Evolutionary conservation across 2,888 invertebrate genomes (phyloP).

Genomic region (Drosophila infuscata): DNA sequence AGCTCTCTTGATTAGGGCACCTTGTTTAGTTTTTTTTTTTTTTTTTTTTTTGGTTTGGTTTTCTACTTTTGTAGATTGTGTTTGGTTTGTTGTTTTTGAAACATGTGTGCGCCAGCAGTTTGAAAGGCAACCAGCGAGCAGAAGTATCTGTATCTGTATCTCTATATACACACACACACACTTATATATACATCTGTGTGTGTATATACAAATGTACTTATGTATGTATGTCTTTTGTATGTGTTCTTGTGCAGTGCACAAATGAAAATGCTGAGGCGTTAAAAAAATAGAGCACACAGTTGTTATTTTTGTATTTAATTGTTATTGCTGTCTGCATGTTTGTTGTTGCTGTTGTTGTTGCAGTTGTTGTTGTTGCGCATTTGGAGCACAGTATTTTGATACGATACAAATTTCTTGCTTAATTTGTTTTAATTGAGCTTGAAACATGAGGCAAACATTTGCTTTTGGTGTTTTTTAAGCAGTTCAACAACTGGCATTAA

Average conservation of each 20-base stretch:
- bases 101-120: conserved; percentile 79
- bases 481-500: conserved; percentile 7
- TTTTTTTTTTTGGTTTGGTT: conserved; percentile 16
- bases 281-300: conserved; percentile 76
- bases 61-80: conserved; percentile 49
- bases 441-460: conserved; percentile 66
- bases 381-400: conserved; percentile 66
- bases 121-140: conserved; percentile 59
- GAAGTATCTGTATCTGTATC: conserved; percentile 50
- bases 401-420: conserved; percentile 67
- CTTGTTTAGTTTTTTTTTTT: conserved; percentile 8
- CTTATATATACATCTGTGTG: conserved; percentile 2
- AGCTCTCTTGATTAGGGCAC: conserved; percentile 7
- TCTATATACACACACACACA: conserved; percentile 16
- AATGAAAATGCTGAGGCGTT: conserved; percentile 78
- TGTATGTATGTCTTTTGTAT: conserved; percentile 28
- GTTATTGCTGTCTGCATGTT: conserved; percentile 63
- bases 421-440: conserved; percentile 78
- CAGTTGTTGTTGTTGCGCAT: conserved; percentile 33
- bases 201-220: conserved; percentile 23
- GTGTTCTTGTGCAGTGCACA: conserved; percentile 61
- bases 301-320: conserved; percentile 76
- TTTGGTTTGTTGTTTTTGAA: conserved; percentile 63
- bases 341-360: conserved; percentile 40
- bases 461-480: conserved; percentile 15